These are phyloP conservation scores for Erinaceus europaeus DNA, from an alignment of 2,113 vertebrate genomes.

Conservation along the genomic window DNA sequence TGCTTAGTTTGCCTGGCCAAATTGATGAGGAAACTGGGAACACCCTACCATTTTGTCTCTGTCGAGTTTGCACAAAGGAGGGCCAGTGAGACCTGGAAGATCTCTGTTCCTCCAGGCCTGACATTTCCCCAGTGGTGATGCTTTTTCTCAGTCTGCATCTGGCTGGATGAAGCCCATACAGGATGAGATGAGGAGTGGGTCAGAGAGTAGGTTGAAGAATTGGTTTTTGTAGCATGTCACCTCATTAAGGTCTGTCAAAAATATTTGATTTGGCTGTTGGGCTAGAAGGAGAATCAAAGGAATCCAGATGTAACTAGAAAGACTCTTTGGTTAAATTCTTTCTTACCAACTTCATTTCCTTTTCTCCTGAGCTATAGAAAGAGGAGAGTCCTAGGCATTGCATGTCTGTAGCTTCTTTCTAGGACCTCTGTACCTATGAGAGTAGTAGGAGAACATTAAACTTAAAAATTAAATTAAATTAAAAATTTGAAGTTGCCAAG, in stretches of 20 bases:
- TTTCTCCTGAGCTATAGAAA: not conserved
- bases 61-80: not conserved
- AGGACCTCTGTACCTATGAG: not conserved
- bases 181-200: not conserved
- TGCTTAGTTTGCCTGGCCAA: not conserved
- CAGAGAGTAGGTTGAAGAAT: not conserved
- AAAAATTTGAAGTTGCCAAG: not conserved
- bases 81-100: accelerated
- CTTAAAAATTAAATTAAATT: not conserved
- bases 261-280: not conserved
- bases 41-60: not conserved
- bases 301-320: not conserved
- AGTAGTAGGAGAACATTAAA: not conserved
- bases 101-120: not conserved
- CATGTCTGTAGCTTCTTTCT: not conserved
- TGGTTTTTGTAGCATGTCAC: not conserved
- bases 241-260: not conserved
- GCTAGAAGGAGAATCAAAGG: not conserved
- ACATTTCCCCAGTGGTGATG: too few species aligned
- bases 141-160: not conserved
- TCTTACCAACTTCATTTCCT: accelerated
- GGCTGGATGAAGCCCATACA: not conserved
- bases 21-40: not conserved
- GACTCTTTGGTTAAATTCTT: not conserved
- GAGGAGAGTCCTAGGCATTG: not conserved